Conservation (phyloP, 2,113 vertebrate species). For the Helogale parvula region DNA sequence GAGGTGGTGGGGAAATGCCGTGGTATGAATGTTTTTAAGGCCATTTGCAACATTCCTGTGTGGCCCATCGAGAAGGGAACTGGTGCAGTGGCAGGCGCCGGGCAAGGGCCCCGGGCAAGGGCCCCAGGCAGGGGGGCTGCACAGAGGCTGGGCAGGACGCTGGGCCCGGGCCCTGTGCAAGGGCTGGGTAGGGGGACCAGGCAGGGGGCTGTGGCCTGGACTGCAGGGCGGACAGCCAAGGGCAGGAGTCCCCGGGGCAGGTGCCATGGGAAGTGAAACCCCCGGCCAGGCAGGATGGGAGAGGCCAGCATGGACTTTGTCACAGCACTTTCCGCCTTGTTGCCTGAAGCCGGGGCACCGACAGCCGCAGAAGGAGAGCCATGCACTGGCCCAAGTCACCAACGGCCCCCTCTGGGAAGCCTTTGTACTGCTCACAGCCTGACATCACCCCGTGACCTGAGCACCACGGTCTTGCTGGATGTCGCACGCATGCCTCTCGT, state of each 20-base stretch:
- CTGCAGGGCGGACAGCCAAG: not conserved
- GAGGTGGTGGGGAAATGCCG: not conserved
- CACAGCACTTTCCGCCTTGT: not conserved
- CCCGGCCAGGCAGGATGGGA: not conserved
- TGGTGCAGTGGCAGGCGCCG: too few relatives aligned
- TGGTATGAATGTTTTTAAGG: not conserved
- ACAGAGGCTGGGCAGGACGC: not conserved
- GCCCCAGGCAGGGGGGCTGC: not conserved
- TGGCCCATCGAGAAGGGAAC: not conserved
- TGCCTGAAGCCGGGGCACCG: not conserved
- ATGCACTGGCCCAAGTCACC: rapidly evolving
- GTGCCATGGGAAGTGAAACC: not conserved
- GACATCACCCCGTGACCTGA: not conserved
- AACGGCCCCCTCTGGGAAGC: not conserved
- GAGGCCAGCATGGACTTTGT: not conserved
- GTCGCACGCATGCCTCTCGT: not conserved
- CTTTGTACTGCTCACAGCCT: too few relatives aligned
- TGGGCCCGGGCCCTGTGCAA: too few relatives aligned
- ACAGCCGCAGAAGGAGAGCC: not conserved
- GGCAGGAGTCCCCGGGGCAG: not conserved
- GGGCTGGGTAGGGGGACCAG: not conserved
- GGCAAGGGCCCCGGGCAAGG: not conserved
- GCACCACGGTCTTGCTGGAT: not conserved
- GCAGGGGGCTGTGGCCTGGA: too few relatives aligned
- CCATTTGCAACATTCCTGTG: not conserved